Evolutionary conservation across 2,797 vertebrate genomes (phyloP).

Genomic region (Phaenicophaeus curvirostris): DNA sequence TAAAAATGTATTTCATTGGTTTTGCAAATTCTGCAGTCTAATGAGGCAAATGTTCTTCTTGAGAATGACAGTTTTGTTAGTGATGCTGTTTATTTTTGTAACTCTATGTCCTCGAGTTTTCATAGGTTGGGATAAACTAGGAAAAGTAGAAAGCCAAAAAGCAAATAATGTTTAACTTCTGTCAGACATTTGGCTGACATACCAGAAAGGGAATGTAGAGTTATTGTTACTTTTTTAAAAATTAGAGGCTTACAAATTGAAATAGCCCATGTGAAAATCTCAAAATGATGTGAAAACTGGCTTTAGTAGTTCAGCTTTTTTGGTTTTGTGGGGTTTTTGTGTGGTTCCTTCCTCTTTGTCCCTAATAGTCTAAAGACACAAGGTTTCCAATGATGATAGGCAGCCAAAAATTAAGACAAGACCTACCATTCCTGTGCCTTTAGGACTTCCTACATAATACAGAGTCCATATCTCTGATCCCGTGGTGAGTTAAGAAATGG

Average conservation of each 20-base stretch:
- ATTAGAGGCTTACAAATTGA: not conserved
- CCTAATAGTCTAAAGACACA: not conserved
- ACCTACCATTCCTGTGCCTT: not conserved
- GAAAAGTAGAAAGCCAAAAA: conserved; percentile 23
- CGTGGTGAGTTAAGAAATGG: not conserved
- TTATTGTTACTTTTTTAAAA: not conserved
- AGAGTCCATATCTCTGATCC: not conserved
- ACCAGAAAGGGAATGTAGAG: not conserved
- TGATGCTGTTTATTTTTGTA: conserved; percentile 45
- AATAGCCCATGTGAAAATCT: not conserved
- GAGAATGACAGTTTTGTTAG: conserved; percentile 36
- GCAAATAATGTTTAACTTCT: conserved; percentile 34
- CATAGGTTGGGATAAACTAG: not conserved
- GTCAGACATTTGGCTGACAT: conserved; percentile 8
- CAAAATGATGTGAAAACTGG: not conserved
- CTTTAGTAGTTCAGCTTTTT: not conserved
- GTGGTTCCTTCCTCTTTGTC: not conserved
- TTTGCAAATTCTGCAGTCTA: conserved; percentile 43
- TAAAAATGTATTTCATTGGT: not conserved
- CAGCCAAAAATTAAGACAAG: not conserved
- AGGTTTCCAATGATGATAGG: not conserved
- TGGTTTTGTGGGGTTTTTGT: not conserved
- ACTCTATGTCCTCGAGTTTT: conserved; percentile 42
- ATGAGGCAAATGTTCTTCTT: conserved; percentile 34
- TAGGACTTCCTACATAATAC: not conserved